Conservation (phyloP, 1,140 invertebrate genomes). For the Fopius arisanus region DNA sequence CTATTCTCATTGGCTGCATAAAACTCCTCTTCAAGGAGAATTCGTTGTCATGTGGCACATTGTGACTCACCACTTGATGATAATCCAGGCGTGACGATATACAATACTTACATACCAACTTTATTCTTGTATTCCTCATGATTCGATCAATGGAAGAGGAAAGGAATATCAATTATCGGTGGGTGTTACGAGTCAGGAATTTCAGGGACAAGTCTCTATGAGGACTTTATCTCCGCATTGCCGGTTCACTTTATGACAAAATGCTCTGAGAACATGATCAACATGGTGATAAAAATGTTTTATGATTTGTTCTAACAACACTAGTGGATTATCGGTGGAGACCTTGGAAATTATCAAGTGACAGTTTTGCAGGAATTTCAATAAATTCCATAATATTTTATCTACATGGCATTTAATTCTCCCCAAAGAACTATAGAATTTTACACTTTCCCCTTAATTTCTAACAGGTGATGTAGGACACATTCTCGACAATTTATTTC, state of each 20-base stretch:
- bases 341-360: too few species aligned
- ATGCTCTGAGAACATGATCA: not conserved
- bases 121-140: constrained; percentile 26
- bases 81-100: constrained; percentile 27
- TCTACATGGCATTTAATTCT: too few species aligned
- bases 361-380: too few species aligned
- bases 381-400: too few species aligned
- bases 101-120: not conserved
- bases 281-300: not conserved
- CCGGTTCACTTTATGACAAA: not conserved
- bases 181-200: constrained; percentile 19
- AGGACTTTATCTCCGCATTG: not conserved
- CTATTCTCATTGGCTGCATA: not conserved
- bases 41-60: constrained; percentile 6
- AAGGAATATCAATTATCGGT: constrained; percentile 25
- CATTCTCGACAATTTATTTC: too few species aligned
- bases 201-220: constrained; percentile 17
- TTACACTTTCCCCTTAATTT: too few species aligned
- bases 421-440: too few species aligned
- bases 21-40: not conserved
- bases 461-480: too few species aligned
- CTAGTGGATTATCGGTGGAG: too few species aligned
- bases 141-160: constrained; percentile 22
- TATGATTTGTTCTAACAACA: not conserved
- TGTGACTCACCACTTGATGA: constrained; percentile 33